Percentiles rank a stretch among this genome's conserved stretches.
phyloP scores from a whole-genome alignment of 2,113 vertebrate species.

The Onychostruthus taczanowskii region DNA sequence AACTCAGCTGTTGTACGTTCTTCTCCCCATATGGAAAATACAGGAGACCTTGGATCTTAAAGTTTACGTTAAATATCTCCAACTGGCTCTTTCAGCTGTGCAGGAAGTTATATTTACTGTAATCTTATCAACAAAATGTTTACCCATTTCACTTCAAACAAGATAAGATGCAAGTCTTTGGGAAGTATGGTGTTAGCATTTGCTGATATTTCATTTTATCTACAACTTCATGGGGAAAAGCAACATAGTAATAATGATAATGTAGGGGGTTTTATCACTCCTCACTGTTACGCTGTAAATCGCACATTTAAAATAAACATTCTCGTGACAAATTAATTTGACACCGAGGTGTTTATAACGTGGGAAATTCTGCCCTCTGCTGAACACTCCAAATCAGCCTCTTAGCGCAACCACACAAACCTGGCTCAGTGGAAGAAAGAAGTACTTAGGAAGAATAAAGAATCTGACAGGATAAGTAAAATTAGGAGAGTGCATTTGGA shows the following conservation, averaged over 20 bases:
- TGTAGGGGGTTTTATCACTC: not conserved
- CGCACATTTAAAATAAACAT: conserved; percentile 41
- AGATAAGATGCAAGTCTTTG: conserved; percentile 11
- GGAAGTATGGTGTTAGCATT: conserved; percentile 27
- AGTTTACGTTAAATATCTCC: not conserved
- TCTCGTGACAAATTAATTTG: conserved; percentile 37
- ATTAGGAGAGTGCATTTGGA: not conserved
- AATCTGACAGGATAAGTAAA: not conserved
- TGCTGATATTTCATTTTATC: conserved; percentile 42
- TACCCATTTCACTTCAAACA: conserved; percentile 48
- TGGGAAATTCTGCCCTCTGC: conserved; percentile 76
- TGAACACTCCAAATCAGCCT: conserved; percentile 51
- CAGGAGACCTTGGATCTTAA: not conserved
- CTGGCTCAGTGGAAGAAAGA: not conserved
- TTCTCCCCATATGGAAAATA: not conserved
- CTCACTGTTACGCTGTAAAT: conserved; percentile 17
- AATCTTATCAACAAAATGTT: conserved; percentile 63
- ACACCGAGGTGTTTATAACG: conserved; percentile 26
- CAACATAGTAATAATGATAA: conserved; percentile 2
- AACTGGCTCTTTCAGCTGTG: conserved; percentile 6
- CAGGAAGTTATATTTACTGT: conserved; percentile 51
- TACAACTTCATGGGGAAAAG: conserved; percentile 6
- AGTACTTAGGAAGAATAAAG: not conserved
- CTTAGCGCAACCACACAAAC: not conserved
- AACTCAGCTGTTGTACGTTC: not conserved